Evolutionary conservation across 2,888 invertebrate species (phyloP).

Genomic region (Phaedon cochleariae): DNA sequence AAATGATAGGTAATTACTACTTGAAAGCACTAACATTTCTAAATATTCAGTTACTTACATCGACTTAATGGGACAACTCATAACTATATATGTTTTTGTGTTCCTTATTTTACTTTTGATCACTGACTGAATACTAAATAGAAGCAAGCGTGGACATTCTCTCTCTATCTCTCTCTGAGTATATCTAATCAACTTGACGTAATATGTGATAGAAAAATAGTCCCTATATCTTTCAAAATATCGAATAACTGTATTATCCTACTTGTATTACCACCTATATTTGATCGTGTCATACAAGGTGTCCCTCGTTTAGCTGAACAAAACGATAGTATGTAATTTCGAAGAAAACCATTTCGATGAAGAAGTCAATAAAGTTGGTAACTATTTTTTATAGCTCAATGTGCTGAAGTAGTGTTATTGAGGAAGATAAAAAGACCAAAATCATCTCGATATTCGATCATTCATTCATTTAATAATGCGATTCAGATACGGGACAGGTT

Average conservation of each 20-base stretch:
- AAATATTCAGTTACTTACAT: slow-evolving; percentile 44
- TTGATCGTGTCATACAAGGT: neutral
- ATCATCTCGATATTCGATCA: no score
- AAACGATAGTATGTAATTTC: no score
- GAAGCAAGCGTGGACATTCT: slow-evolving; percentile 38
- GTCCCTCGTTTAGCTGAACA: neutral
- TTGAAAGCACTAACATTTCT: no score
- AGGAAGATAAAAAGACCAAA: no score
- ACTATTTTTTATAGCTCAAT: no score
- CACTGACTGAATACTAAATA: slow-evolving; percentile 33
- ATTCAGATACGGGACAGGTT: no score
- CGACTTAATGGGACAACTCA: slow-evolving; percentile 53
- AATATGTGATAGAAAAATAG: slow-evolving; percentile 42
- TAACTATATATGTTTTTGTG: slow-evolving; percentile 40
- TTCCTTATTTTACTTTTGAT: slow-evolving; percentile 40
- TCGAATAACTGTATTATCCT: slow-evolving; percentile 34
- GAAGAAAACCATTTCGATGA: no score
- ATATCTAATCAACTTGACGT: slow-evolving; percentile 43
- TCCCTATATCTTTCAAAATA: slow-evolving; percentile 40
- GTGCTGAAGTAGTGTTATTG: no score
- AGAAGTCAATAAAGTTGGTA: no score
- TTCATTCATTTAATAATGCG: no score
- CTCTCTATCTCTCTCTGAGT: slow-evolving; percentile 34
- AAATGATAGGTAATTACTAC: no score
- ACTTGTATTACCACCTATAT: neutral